phyloP scores from a whole-genome alignment of 53 echinoderm and acorn worm species.

The Temnopleurus reevesii region DNA sequence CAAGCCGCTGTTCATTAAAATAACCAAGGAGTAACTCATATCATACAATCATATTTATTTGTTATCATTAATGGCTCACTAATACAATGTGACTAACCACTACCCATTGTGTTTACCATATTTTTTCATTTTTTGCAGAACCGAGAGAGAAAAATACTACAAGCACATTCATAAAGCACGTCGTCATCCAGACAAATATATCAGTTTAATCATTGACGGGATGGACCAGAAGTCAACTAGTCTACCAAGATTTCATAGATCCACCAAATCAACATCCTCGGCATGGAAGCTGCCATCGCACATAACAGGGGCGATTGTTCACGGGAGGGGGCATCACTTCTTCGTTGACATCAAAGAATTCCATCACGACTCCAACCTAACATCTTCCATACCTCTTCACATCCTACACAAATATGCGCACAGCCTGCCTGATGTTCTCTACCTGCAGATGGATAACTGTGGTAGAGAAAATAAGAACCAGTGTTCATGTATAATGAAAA shows the following conservation, averaged over 20 bases:
- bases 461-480: background rate
- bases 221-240: conserved; percentile 23
- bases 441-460: background rate
- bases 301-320: background rate
- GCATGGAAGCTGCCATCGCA: conserved; percentile 17
- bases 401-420: background rate
- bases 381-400: background rate
- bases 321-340: background rate
- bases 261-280: background rate
- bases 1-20: too few relatives aligned
- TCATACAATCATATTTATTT: too few relatives aligned
- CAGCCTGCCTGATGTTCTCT: background rate
- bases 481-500: too few relatives aligned
- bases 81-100: too few relatives aligned
- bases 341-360: background rate
- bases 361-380: background rate
- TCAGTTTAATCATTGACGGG: background rate
- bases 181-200: background rate
- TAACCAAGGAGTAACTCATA: too few relatives aligned
- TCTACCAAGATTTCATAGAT: background rate
- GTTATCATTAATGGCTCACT: too few relatives aligned
- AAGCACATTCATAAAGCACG: background rate
- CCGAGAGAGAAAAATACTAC: background rate
- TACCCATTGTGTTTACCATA: background rate
- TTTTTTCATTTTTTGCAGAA: background rate